These are phyloP conservation scores for Drosophila ezoana DNA, from an alignment of 2,888 invertebrate species.

Conservation along the genomic window DNA sequence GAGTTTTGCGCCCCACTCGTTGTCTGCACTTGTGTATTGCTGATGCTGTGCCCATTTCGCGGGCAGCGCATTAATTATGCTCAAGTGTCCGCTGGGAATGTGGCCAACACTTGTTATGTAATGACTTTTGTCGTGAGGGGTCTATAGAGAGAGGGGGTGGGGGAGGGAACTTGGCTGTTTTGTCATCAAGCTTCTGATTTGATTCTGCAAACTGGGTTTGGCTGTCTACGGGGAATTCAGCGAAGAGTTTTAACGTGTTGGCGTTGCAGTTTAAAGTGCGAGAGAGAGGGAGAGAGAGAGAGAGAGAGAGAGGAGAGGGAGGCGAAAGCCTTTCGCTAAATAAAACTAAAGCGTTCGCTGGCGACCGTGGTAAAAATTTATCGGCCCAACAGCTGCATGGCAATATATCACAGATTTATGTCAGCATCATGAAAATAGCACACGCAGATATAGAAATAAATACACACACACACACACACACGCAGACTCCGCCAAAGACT, in stretches of 20 bases:
- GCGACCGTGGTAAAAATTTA: constrained; percentile 52
- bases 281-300: neutral
- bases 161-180: constrained; percentile 12
- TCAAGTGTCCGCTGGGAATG: constrained; percentile 80
- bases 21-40: neutral
- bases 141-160: neutral
- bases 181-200: constrained; percentile 71
- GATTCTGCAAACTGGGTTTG: constrained; percentile 58
- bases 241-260: constrained; percentile 12
- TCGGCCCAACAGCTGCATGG: constrained; percentile 58
- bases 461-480: constrained; percentile 10
- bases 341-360: constrained; percentile 51
- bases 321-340: constrained; percentile 54
- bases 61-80: constrained; percentile 77
- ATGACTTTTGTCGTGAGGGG: constrained; percentile 70
- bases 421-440: constrained; percentile 71
- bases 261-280: constrained; percentile 17
- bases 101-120: constrained; percentile 79
- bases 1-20: constrained; percentile 37
- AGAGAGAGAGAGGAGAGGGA: neutral
- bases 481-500: constrained; percentile 19
- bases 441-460: constrained; percentile 36
- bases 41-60: constrained; percentile 57
- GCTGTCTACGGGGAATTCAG: constrained; percentile 40
- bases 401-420: constrained; percentile 79